Percentiles rank a stretch among this genome's conserved stretches.
Evolutionary conservation across 2,888 invertebrate species (phyloP).

Genomic region (Lissonota sp.): DNA sequence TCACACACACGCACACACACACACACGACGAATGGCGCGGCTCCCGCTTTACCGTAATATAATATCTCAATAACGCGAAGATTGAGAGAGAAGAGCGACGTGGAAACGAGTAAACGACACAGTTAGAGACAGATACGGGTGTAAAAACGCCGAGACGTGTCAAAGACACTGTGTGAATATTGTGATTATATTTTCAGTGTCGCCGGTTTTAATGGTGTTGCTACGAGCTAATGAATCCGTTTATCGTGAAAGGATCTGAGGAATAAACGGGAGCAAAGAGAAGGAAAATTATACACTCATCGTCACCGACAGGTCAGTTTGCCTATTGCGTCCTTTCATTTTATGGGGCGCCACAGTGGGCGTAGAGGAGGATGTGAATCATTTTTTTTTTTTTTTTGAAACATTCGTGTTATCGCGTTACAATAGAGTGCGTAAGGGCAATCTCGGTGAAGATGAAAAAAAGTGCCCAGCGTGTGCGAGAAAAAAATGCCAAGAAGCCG

Average conservation of each 20-base stretch:
- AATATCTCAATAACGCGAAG: background rate
- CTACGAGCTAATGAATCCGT: constrained; percentile 46
- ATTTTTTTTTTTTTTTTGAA: no score
- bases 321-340: background rate
- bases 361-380: background rate
- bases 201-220: constrained; percentile 60
- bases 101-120: constrained; percentile 21
- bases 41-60: no score
- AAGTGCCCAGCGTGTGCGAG: background rate
- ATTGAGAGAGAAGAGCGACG: constrained; percentile 45
- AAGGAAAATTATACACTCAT: constrained; percentile 40
- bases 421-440: constrained; percentile 5
- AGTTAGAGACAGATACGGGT: constrained; percentile 51
- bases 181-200: constrained; percentile 66
- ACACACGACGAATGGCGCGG: background rate
- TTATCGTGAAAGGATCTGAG: constrained; percentile 41
- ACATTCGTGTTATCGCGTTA: background rate
- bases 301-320: constrained; percentile 69
- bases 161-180: constrained; percentile 62
- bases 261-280: constrained; percentile 34
- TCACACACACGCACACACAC: background rate
- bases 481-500: constrained; percentile 30
- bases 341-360: constrained; percentile 7
- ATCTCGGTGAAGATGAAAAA: constrained; percentile 16
- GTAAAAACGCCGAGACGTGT: constrained; percentile 60